These are phyloP conservation scores for Mantis religiosa DNA, from an alignment of 2,888 invertebrate species.

Conservation along the genomic window DNA sequence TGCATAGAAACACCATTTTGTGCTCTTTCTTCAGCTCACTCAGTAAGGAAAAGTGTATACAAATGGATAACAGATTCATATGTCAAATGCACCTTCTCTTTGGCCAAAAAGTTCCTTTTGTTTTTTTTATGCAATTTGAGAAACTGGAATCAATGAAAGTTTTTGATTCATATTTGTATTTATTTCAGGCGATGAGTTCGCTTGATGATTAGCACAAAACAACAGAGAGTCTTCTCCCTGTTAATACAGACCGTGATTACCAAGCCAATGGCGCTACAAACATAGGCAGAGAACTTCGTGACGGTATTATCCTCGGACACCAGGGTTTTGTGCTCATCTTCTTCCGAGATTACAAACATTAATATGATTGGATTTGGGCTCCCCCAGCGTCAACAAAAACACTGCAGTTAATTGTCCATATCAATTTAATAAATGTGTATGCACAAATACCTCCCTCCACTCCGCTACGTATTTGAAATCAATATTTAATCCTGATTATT, in stretches of 20 bases:
- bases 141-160: too few species aligned
- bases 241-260: neutral
- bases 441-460: constrained; percentile 20
- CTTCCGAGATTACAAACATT: constrained; percentile 5
- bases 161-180: too few species aligned
- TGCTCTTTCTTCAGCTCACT: too few species aligned
- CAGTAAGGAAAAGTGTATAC: too few species aligned
- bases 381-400: constrained; percentile 16
- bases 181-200: too few species aligned
- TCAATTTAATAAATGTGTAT: constrained; percentile 32
- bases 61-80: too few species aligned
- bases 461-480: constrained; percentile 21
- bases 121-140: too few species aligned
- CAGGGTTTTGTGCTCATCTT: neutral
- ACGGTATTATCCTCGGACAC: neutral
- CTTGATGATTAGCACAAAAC: neutral
- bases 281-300: neutral
- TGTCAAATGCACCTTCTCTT: too few species aligned
- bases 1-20: too few species aligned
- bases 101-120: too few species aligned
- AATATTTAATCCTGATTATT: constrained; percentile 30
- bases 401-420: constrained; percentile 28
- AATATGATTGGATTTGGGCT: constrained; percentile 8
- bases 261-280: neutral
- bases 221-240: neutral